Conservation (phyloP, 2,113 vertebrate genomes). For the Oreocharis arfaki region DNA sequence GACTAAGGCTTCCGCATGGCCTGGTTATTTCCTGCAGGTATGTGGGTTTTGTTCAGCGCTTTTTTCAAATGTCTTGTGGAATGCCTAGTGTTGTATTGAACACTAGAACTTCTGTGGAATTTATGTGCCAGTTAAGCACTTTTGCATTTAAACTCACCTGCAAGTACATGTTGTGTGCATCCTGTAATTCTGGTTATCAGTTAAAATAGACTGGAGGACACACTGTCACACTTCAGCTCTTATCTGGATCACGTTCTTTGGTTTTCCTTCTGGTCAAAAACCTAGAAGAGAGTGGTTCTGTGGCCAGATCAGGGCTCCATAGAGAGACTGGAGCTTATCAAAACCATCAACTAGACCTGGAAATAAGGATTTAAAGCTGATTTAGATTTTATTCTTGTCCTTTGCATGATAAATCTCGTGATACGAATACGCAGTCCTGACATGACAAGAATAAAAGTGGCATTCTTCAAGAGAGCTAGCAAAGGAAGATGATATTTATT, state of each 20-base stretch:
- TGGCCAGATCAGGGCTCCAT: neutral
- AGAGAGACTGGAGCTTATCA: neutral
- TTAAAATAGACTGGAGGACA: neutral
- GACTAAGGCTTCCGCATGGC: neutral
- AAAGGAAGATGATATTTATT: neutral
- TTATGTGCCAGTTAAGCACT: neutral
- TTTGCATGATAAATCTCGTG: neutral
- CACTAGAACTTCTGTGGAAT: neutral
- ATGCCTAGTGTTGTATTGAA: neutral
- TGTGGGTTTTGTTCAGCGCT: neutral
- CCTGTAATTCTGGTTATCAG: neutral
- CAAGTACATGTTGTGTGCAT: neutral
- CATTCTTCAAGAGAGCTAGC: neutral
- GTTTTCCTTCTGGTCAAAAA: neutral
- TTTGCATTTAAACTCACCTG: neutral
- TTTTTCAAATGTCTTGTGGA: neutral
- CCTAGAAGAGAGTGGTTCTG: neutral
- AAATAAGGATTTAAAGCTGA: neutral
- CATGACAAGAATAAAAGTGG: neutral
- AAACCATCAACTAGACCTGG: neutral
- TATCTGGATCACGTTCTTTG: neutral
- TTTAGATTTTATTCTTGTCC: neutral
- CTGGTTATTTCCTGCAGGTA: neutral
- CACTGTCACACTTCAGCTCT: neutral
- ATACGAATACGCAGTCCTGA: neutral